phyloP scores from a whole-genome alignment of 2,888 invertebrate species.

The Drosophila picticornis region DNA sequence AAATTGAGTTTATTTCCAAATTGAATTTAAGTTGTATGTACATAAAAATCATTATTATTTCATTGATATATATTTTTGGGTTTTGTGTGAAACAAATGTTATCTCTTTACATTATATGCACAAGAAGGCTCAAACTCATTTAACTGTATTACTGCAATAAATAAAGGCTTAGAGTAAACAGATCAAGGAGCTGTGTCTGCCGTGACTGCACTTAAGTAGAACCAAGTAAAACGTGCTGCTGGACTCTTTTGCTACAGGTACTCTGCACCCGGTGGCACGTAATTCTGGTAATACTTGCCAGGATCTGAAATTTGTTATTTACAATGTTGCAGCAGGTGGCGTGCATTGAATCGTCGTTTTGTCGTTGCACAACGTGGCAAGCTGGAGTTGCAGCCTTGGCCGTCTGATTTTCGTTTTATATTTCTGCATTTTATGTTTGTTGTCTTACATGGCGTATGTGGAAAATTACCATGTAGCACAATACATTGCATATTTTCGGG shows the following conservation, averaged over 20 bases:
- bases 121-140: neutral
- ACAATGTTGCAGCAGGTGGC: slow-evolving; percentile 75
- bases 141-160: slow-evolving; percentile 20
- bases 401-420: slow-evolving; percentile 27
- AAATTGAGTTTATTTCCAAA: neutral
- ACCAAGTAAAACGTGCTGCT: slow-evolving; percentile 17
- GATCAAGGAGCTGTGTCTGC: neutral
- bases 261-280: slow-evolving; percentile 50
- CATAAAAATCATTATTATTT: neutral
- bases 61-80: neutral
- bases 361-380: slow-evolving; percentile 15
- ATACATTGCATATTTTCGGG: slow-evolving; percentile 41
- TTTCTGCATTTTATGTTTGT: slow-evolving; percentile 52
- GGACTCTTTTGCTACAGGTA: slow-evolving; percentile 35
- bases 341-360: slow-evolving; percentile 3
- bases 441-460: slow-evolving; percentile 37
- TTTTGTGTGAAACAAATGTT: neutral
- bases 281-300: slow-evolving; percentile 57
- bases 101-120: neutral
- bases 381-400: slow-evolving; percentile 6
- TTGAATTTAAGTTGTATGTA: neutral
- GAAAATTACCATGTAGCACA: slow-evolving; percentile 14
- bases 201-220: slow-evolving; percentile 29
- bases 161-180: slow-evolving; percentile 1
- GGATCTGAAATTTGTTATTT: slow-evolving; percentile 58